phyloP scores from a whole-genome alignment of 2,888 invertebrate species.

The Alloplasta piceator region DNA sequence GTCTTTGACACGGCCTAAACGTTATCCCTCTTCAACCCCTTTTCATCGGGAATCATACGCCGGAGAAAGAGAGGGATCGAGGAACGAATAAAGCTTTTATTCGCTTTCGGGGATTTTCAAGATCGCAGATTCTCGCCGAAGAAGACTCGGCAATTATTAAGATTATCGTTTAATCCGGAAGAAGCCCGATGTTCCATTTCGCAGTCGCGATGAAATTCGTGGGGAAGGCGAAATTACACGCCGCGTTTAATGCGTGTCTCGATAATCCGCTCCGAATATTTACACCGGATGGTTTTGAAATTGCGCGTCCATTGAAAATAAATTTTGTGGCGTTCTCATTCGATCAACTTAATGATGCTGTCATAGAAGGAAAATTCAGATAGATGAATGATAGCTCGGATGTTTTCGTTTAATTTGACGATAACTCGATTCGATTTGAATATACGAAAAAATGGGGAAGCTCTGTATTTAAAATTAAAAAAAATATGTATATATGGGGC shows the following conservation, averaged over 20 bases:
- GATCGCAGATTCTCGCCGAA: conserved; percentile 24
- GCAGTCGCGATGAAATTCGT: conserved; percentile 8
- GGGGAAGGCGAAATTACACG: background rate
- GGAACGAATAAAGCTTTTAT: conserved; percentile 47
- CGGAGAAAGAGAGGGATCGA: background rate
- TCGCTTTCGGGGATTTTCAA: conserved; percentile 43
- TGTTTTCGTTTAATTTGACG: too few species aligned
- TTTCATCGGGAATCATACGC: background rate
- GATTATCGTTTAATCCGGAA: conserved; percentile 54
- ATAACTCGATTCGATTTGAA: too few species aligned
- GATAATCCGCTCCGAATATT: conserved; percentile 20
- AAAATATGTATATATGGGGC: too few species aligned
- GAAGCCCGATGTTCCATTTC: conserved; percentile 18
- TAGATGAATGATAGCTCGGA: too few species aligned
- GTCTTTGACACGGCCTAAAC: conserved; percentile 40
- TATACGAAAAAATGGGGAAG: too few species aligned
- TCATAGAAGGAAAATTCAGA: too few species aligned
- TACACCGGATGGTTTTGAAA: background rate
- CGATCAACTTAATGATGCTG: too few species aligned
- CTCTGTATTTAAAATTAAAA: too few species aligned
- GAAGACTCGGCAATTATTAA: conserved; percentile 54
- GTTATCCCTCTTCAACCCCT: background rate
- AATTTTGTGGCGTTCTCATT: background rate
- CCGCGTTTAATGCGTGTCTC: too few species aligned
- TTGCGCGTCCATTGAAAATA: background rate